Base-by-base conservation (phyloP, 2,797 vertebrate genomes). In the Pyrocephalus nanus region DNA sequence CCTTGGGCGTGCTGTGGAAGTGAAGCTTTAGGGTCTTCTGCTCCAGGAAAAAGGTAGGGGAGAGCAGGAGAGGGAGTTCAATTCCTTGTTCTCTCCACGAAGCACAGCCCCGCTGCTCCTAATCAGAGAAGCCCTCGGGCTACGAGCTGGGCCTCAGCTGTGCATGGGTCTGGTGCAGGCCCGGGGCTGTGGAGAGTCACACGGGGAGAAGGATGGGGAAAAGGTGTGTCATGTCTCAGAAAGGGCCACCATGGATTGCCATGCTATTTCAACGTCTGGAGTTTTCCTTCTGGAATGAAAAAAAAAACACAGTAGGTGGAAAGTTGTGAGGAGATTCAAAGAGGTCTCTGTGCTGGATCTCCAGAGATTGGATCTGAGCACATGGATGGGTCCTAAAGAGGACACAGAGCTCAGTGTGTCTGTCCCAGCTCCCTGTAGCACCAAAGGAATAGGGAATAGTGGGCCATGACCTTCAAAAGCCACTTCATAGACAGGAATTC, bases 11-110 rank as follows among this genome's bases (percentile, higher is more conserved):
- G 29, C 5, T 64, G 30, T 69, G 25, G 8, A 22, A 54, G 34
- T 3, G 66, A 65, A 94, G 43, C 15, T 76, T 86, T 51, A 90
- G 72, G 87, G 89, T 86, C 93, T 85, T 86, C 53, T 76, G 27
- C 64, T 90, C 8, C 13, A 43, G 40, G 47, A 65, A 43, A 43
- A 61, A 85, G 20, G 43, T 26, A 76, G 29, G 8, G 74, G 72
- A 78, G 62, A 87, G 45, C 51, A 88, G 47, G 69, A 89, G 90
- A 82, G 72, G 93, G 85, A 91, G 78, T 12, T 25, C 36, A 70
- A 22, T 66, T 86, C 58, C 55, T 82, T 38, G 13, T 26, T 65
- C 78, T 91, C 51, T 26, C 51, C 38, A 6, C 0, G 12, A 9
- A 66, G 57, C 64, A 20, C 30, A 43, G 71, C 45, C 57, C 54